Percentiles rank a stretch among this genome's conserved stretches.
These are phyloP conservation scores for Allophyes oxyacanthae DNA, from an alignment of 2,888 invertebrate species.

Conservation along the genomic window DNA sequence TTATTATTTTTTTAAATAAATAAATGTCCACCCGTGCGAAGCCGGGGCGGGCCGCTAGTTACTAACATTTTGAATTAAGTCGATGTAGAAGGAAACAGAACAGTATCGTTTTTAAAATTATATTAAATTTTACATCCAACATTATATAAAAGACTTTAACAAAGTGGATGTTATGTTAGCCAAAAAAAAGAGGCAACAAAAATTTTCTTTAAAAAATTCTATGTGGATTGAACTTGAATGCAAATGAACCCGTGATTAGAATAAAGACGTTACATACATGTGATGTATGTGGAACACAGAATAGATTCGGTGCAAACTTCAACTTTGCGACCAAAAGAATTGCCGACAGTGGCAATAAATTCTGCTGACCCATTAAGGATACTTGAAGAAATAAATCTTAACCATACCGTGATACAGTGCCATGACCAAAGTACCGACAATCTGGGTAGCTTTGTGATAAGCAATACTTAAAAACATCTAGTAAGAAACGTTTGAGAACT, in stretches of 20 bases:
- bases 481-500: background rate
- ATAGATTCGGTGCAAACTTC: conserved; percentile 38
- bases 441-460: conserved; percentile 7
- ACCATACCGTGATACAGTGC: conserved; percentile 11
- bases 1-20: too few relatives aligned
- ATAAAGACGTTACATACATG: conserved; percentile 51
- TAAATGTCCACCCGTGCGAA: too few relatives aligned
- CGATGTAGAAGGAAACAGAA: too few relatives aligned
- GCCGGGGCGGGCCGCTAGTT: too few relatives aligned
- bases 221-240: conserved; percentile 44
- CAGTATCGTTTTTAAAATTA: too few relatives aligned
- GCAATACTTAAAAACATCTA: background rate
- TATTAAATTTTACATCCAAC: too few relatives aligned
- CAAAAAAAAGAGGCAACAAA: conserved; percentile 29
- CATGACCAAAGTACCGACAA: conserved; percentile 16
- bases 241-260: conserved; percentile 53
- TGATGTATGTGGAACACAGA: conserved; percentile 45
- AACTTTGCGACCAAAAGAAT: conserved; percentile 47
- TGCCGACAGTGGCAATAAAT: conserved; percentile 55
- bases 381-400: conserved; percentile 44
- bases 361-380: conserved; percentile 45
- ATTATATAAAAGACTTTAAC: background rate
- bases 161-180: conserved; percentile 12
- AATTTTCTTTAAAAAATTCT: conserved; percentile 40
- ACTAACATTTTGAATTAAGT: too few relatives aligned